Evolutionary conservation across 92 coral and sea anemone species (phyloP).

Genomic region (Epizoanthus stellaris): DNA sequence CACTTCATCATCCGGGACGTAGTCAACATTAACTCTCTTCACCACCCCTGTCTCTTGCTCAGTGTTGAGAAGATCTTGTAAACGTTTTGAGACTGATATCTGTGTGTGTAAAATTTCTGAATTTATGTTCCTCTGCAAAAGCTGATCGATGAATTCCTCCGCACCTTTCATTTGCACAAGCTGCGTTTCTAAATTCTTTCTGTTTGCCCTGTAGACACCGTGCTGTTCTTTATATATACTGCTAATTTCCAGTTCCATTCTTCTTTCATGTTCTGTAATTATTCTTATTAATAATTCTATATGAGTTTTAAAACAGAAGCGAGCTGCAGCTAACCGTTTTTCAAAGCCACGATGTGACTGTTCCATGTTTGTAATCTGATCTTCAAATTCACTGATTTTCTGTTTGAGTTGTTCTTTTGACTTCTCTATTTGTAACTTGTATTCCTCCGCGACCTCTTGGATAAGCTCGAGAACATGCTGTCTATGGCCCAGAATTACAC

Average conservation of each 20-base stretch:
- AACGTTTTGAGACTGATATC: constrained; percentile 52
- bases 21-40: constrained; percentile 65
- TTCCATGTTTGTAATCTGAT: constrained; percentile 9
- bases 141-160: constrained; percentile 56
- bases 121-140: constrained; percentile 71
- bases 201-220: constrained; percentile 44
- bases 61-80: constrained; percentile 55
- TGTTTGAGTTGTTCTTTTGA: constrained; percentile 60
- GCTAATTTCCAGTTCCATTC: constrained; percentile 66
- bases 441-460: constrained; percentile 62
- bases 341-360: background rate
- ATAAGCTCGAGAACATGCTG: constrained; percentile 58
- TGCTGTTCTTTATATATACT: constrained; percentile 71
- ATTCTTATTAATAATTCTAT: constrained; percentile 56
- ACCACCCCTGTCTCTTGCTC: constrained; percentile 36
- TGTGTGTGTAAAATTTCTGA: constrained; percentile 75
- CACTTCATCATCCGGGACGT: constrained; percentile 65
- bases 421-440: constrained; percentile 56
- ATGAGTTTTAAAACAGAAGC: constrained; percentile 31
- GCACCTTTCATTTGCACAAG: constrained; percentile 70
- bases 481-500: constrained; percentile 59
- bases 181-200: constrained; percentile 60
- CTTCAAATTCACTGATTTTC: constrained; percentile 46
- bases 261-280: constrained; percentile 74
- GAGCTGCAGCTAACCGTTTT: constrained; percentile 30